Base-by-base conservation (phyloP, 1,140 invertebrate genomes). In the Tachypleus tridentatus region DNA sequence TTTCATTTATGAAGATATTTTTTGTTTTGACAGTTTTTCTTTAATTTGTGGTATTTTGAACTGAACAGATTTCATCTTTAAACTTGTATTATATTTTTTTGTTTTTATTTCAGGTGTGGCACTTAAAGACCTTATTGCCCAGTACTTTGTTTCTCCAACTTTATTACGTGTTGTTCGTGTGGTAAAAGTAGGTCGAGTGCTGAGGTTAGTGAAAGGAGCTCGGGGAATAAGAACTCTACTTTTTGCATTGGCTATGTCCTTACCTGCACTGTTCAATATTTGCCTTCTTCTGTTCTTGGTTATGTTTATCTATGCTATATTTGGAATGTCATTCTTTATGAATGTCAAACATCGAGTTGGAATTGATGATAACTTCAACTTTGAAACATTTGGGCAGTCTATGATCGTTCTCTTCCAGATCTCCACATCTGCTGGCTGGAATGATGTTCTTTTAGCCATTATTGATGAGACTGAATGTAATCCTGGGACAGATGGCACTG, bases 281-380 rank as follows among this genome's bases (percentile, higher is more conserved):
- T 97, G 94, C 77, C 85, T 98, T 73, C 83, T 98, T 72, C 86
- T 98, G 70, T 97, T 97, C 79, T 83, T 98, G 71, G 93, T 98
- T 71, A 97, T 98, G 91, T 98, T 98, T 80, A 98, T 98, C 78
- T 98, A 97, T 78, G 93, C 93, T 72, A 97, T 97, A 74, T 97
- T 98, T 78, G 95, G 96, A 67, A 98, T 98, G 95, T 97, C 93
- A 58, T 98, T 98, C 83, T 98, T 98, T 80, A 97, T 95, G 92
- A 88, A 95, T 79, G 93, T 97, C 63, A 94, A 93, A 77, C 88
- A 89, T 74, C 71, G 73, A 5, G 90, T 87, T 72, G 94, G 93
- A 58, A 82, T 98, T 65, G 94, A 97, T 75, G 92, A 96, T 76
- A 91, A 94, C 61, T 98, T 97, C 81, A 98, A 98, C 79, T 98